These are phyloP conservation scores for Acrocephalus kingi DNA, from an alignment of 2,113 vertebrate species.

Conservation along the genomic window DNA sequence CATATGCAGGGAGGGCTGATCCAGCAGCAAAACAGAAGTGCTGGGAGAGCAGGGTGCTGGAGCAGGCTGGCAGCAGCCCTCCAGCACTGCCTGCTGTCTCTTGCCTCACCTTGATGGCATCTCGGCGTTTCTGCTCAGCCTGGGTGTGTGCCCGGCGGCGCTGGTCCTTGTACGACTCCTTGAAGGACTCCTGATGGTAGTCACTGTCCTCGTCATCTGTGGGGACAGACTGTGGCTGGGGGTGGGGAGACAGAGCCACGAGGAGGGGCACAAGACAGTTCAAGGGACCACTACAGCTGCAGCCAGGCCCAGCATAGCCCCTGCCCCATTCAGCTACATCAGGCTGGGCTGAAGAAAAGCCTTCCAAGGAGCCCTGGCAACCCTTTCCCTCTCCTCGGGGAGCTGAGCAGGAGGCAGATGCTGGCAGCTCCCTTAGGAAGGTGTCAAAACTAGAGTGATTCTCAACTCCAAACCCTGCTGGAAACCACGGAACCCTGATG, in stretches of 20 bases:
- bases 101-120: constrained; percentile 87
- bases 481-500: not conserved
- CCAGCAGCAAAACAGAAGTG: not conserved
- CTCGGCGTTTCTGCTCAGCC: constrained; percentile 93
- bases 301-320: not conserved
- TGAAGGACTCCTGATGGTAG: constrained; percentile 89
- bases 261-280: not conserved
- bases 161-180: constrained; percentile 91
- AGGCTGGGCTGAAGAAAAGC: too few relatives aligned
- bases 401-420: not conserved
- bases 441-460: not conserved
- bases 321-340: accelerated
- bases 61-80: not conserved
- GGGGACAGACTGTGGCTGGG: not conserved
- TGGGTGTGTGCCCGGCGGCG: constrained; percentile 92
- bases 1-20: accelerated
- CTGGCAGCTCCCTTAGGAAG: not conserved
- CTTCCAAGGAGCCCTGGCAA: accelerated
- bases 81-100: not conserved
- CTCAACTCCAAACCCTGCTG: not conserved
- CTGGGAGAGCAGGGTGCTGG: not conserved
- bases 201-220: constrained; percentile 98
- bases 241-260: accelerated
- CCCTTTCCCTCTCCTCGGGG: accelerated
- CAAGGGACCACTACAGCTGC: not conserved